Percentiles rank a stretch among this genome's conserved stretches.
phyloP scores from a whole-genome alignment of 2,888 invertebrate species.

The Cryptocephalus primarius region DNA sequence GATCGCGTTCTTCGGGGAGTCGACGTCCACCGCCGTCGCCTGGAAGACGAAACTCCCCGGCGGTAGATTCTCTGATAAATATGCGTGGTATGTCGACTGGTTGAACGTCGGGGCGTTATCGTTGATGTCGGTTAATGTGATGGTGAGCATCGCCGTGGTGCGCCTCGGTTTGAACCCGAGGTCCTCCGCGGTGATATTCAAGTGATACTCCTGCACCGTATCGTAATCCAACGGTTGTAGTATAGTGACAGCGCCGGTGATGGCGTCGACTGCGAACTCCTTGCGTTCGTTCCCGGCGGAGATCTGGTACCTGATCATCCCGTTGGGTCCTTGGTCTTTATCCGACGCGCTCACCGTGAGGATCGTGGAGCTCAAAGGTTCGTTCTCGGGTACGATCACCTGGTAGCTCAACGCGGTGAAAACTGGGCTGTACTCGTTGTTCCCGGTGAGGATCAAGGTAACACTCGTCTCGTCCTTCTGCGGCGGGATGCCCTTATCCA shows the following conservation, averaged over 20 bases:
- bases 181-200: slow-evolving; percentile 83
- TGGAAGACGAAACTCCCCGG: slow-evolving; percentile 63
- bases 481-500: slow-evolving; percentile 81
- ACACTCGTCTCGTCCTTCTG: slow-evolving; percentile 67
- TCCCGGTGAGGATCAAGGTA: slow-evolving; percentile 70
- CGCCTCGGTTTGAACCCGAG: slow-evolving; percentile 69
- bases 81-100: slow-evolving; percentile 64
- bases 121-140: slow-evolving; percentile 84
- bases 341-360: slow-evolving; percentile 77
- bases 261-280: slow-evolving; percentile 68
- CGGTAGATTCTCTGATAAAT: slow-evolving; percentile 72
- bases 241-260: slow-evolving; percentile 71
- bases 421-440: slow-evolving; percentile 68
- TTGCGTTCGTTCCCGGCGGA: slow-evolving; percentile 72
- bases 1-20: slow-evolving; percentile 78
- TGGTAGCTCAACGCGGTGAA: slow-evolving; percentile 79
- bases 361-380: slow-evolving; percentile 75
- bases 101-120: slow-evolving; percentile 86
- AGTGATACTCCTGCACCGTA: slow-evolving; percentile 66
- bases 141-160: slow-evolving; percentile 69
- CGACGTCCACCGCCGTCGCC: slow-evolving; percentile 70
- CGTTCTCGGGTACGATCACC: slow-evolving; percentile 86
- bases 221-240: slow-evolving; percentile 78
- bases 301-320: slow-evolving; percentile 74
- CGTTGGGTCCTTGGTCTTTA: slow-evolving; percentile 80